Base-by-base conservation (phyloP, 92 coral and sea anemone genomes). In the Bergia puertoricense region DNA sequence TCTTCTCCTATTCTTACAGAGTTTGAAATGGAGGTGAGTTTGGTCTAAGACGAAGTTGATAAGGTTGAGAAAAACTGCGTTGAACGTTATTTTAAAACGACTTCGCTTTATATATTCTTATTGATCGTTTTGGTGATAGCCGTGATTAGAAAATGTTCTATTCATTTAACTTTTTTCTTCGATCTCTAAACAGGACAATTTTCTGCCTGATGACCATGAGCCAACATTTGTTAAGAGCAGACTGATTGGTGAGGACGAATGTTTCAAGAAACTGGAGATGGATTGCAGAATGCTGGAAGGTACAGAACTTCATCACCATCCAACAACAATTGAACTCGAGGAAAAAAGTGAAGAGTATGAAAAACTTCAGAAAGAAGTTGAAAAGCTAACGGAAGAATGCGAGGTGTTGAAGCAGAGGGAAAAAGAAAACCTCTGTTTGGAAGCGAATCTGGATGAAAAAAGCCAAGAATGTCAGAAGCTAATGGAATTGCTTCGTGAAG, bases 341-440 rank as follows among this genome's bases (percentile, higher is more conserved):
- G 38, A 86, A 89, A 14, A 62, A 76, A 67, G 89, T 86, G 16
- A 79, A n/a, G 93, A 91, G 80, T 77, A 65, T 57, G 94, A 82
- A 65, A 69, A 51, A 67, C 74, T 82, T 7, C 80, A 30, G 38
- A 15, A 67, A 16, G 15, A 88, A n/a, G 56, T 88, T 18, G 59
- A 36, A 37, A 77, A 69, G 73, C n/a, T 48, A 41, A 74, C 59
- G 6, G 85, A 79, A 23, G 81, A 86, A 81, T 43, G 76, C 23
- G 71, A 86, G 37, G 57, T 36, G 44, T 81, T 85, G 7, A 71
- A 66, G 38, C 15, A 82, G 30, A 41, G 18, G n/a, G 65, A 42
- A 45, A 38, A 42, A 50, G 77, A 85, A 85, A 85, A 22, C 15
- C 23, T 5, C 0, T 20, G 5, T 22, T 81, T 81, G 30, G 85